Evolutionary conservation across 2,797 vertebrate genomes (phyloP).

Genomic region (Coracias cyanogaster): DNA sequence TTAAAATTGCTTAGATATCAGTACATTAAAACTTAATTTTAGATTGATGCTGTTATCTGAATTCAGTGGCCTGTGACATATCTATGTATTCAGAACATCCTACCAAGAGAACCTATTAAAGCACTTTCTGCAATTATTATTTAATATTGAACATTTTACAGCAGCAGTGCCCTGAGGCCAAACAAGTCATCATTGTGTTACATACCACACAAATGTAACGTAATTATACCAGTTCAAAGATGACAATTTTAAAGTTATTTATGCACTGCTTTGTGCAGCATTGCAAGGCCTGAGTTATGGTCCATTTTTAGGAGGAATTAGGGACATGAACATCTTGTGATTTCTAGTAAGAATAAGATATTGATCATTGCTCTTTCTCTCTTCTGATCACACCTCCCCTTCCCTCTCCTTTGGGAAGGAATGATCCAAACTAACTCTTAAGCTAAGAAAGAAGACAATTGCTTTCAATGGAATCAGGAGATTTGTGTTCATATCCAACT

Average conservation of each 20-base stretch:
- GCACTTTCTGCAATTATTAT: constrained; percentile 59
- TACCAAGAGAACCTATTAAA: constrained; percentile 18
- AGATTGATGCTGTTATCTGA: constrained; percentile 35
- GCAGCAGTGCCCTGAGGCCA: neutral
- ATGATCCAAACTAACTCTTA: neutral
- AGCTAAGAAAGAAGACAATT: neutral
- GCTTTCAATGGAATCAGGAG: neutral
- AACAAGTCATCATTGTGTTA: neutral
- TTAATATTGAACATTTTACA: constrained; percentile 52
- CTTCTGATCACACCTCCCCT: neutral
- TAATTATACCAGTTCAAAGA: neutral
- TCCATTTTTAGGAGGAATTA: neutral
- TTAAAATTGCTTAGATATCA: constrained; percentile 38
- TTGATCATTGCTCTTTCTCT: neutral
- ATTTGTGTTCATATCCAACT: neutral
- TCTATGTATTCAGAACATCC: constrained; percentile 14
- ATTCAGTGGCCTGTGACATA: constrained; percentile 53
- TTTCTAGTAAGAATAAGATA: neutral
- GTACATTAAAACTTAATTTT: constrained; percentile 46
- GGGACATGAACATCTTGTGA: neutral
- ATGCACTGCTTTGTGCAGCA: neutral
- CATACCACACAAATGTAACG: neutral
- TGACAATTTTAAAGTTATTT: neutral
- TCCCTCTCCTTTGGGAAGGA: neutral
- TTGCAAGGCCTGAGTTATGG: neutral